Percentiles rank a stretch among this genome's conserved stretches.
phyloP scores from a whole-genome alignment of 2,888 invertebrate genomes.

The Lypha dubia region DNA sequence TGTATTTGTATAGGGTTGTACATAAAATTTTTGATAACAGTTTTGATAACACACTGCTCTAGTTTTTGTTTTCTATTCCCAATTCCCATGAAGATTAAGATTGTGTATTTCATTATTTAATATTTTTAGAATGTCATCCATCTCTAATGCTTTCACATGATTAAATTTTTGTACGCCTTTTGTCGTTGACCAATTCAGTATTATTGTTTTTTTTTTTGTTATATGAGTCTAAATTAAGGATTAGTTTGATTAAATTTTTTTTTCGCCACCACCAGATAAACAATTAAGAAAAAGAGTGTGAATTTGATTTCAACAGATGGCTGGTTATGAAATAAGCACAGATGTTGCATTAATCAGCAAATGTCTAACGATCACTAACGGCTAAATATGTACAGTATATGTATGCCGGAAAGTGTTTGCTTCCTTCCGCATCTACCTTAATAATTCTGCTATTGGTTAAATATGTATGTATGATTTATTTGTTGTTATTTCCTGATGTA shows the following conservation, averaged over 20 bases:
- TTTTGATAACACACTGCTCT: slow-evolving; percentile 33
- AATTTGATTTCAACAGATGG: slow-evolving; percentile 49
- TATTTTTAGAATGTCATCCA: slow-evolving; percentile 1
- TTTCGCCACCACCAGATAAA: slow-evolving; percentile 42
- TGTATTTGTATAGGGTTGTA: slow-evolving; percentile 27
- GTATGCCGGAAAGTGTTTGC: too few relatives aligned
- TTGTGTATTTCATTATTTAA: slow-evolving; percentile 34
- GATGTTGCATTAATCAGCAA: slow-evolving; percentile 40
- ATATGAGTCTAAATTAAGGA: slow-evolving; percentile 22
- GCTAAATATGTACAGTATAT: background rate
- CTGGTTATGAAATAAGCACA: slow-evolving; percentile 21
- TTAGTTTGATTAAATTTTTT: slow-evolving; percentile 36
- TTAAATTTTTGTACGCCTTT: slow-evolving; percentile 35
- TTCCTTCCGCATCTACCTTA: background rate
- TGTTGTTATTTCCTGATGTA: too few relatives aligned
- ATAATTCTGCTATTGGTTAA: too few relatives aligned
- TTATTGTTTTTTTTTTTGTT: slow-evolving; percentile 12
- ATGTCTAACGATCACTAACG: background rate
- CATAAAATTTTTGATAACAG: slow-evolving; percentile 10
- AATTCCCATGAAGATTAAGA: slow-evolving; percentile 55
- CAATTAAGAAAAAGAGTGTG: slow-evolving; percentile 1
- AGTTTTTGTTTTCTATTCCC: slow-evolving; percentile 43
- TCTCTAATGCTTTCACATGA: slow-evolving; percentile 26
- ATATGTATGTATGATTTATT: too few relatives aligned
- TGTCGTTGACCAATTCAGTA: slow-evolving; percentile 12